phyloP scores from a whole-genome alignment of 2,888 invertebrate species.

The Boloria euphrosyne region DNA sequence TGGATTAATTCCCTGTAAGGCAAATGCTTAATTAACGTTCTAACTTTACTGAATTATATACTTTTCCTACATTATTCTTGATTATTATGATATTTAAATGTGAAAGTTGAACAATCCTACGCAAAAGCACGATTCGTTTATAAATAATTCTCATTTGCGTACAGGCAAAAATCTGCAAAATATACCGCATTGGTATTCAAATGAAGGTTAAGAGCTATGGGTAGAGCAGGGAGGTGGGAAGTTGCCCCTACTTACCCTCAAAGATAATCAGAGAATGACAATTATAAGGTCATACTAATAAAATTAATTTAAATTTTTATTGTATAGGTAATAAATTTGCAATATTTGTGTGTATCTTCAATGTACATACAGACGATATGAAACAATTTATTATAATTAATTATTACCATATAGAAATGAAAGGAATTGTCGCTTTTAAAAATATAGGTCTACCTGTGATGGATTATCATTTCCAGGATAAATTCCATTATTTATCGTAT shows the following conservation, averaged over 20 bases:
- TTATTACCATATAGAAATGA: no score
- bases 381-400: no score
- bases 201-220: conserved; percentile 16
- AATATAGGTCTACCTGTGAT: not conserved
- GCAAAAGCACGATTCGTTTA: conserved; percentile 5
- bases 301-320: not conserved
- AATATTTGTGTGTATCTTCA: not conserved
- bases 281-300: not conserved
- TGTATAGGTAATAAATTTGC: not conserved
- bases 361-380: no score
- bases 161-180: conserved; percentile 8
- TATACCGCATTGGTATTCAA: conserved; percentile 18
- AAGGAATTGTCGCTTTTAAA: not conserved
- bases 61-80: not conserved
- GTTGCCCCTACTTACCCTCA: not conserved
- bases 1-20: conserved; percentile 8
- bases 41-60: not conserved
- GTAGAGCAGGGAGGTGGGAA: not conserved
- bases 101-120: not conserved
- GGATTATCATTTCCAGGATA: not conserved
- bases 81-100: conserved; percentile 4
- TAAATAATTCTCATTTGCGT: conserved; percentile 10
- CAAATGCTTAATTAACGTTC: not conserved
- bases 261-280: conserved; percentile 8
- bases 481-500: conserved; percentile 5